Evolutionary conservation across 1,140 invertebrate species (phyloP).

Genomic region (Trachelipus rathkii): DNA sequence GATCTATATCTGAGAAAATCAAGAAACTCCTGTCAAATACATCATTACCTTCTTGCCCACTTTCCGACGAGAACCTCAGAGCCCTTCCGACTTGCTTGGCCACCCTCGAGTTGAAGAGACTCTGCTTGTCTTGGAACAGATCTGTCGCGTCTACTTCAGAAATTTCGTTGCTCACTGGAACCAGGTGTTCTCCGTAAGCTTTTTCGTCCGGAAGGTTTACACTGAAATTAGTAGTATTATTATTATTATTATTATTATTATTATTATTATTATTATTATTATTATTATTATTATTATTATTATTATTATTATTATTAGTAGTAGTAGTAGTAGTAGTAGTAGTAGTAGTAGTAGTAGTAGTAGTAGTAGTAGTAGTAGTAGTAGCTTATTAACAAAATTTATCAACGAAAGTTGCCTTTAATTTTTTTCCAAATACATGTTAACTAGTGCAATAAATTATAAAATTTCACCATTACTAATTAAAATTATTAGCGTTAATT

Average conservation of each 20-base stretch:
- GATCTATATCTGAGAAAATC: too few relatives aligned
- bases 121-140: constrained; percentile 39
- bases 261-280: too few relatives aligned
- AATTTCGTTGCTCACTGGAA: constrained; percentile 35
- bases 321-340: too few relatives aligned
- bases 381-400: too few relatives aligned
- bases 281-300: too few relatives aligned
- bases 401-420: too few relatives aligned
- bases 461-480: too few relatives aligned
- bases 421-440: neutral
- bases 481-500: neutral
- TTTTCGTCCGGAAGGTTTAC: constrained; percentile 40
- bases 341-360: too few relatives aligned
- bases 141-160: constrained; percentile 41
- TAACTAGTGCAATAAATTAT: neutral
- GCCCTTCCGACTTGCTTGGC: constrained; percentile 38
- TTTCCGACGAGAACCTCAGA: constrained; percentile 33
- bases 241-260: too few relatives aligned
- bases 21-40: neutral
- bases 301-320: too few relatives aligned
- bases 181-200: constrained; percentile 16
- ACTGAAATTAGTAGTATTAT: constrained; percentile 16
- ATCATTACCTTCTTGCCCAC: constrained; percentile 29
- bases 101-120: constrained; percentile 32
- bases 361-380: too few relatives aligned